Evolutionary conservation across 1,140 invertebrate species (phyloP), one percentile per base, ranked within the genome.

Genomic region (Papilio aristodemus): DNA sequence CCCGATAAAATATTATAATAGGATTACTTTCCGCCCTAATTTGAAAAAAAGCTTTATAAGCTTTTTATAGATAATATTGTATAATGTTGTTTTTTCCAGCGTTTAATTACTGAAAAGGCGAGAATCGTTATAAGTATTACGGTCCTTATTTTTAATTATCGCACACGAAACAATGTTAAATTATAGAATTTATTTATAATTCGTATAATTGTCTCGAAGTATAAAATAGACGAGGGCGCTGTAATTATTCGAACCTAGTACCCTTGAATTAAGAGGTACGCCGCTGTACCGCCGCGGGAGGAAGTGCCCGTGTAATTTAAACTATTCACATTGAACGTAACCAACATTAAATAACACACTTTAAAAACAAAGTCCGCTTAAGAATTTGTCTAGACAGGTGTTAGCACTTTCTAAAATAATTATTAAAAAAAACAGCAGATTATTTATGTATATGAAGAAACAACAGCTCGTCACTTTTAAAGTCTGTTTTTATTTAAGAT

Each of bases 291-390:
- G 17, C 43, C 46, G 46, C 17, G 9, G 19, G 43, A 19, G 46
- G 46, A 54, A 54, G 10, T 9, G 22, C 17, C 22, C 22, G 11
- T 54, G 46, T 54, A 22, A 54, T 54, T 54, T 54, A 54, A 54
- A 54, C 22, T 9, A 54, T 22, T 54, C 17, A 0, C 10, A 22
- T 25, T 54, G 46, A 54, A 54, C 11, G 46, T 9, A 25, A 54
- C 10, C 27, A 39, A 39, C 46, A 54, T 54, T 54, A 54, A 54
- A 54, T 54, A 54, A 54, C 46, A 54, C 19, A 54, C 46, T 54
- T 54, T 54, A 25, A 54, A 6, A 54, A 54, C 46, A 54, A 54
- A 54, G 46, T 9, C 10, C 19, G 19, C 46, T 50, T 54, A 54
- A 54, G 46, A 22, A 54, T 54, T 10, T 22, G 46, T 54, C 19